Conservation (phyloP, 2,113 vertebrate genomes). For the Lontra canadensis region DNA sequence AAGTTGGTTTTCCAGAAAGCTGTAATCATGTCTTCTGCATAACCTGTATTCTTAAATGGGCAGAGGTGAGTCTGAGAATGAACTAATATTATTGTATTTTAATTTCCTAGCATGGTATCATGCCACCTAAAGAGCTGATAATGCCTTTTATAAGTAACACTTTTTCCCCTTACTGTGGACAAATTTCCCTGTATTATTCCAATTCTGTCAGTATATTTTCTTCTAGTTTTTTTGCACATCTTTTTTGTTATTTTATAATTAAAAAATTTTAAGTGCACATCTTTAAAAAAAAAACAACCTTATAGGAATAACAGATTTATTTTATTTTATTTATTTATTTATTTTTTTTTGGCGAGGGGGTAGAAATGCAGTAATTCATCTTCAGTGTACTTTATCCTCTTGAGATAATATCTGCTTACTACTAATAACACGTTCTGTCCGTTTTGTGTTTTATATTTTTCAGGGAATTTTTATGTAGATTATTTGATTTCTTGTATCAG, state of each 20-base stretch:
- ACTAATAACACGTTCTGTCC: background rate
- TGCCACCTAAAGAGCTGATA: background rate
- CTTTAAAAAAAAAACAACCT: background rate
- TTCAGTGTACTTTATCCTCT: background rate
- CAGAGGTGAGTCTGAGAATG: conserved; percentile 89
- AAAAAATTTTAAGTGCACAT: conserved; percentile 11
- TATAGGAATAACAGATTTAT: background rate
- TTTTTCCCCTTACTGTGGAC: background rate
- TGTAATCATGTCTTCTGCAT: conserved; percentile 96
- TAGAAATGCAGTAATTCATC: conserved; percentile 21
- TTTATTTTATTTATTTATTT: no score
- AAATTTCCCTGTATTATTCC: conserved; percentile 10
- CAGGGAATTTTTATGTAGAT: conserved; percentile 45
- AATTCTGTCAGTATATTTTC: background rate
- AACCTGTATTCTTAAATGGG: conserved; percentile 95
- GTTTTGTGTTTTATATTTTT: conserved; percentile 59
- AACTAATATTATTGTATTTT: conserved; percentile 49
- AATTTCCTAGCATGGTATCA: conserved; percentile 12
- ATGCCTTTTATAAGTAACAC: background rate
- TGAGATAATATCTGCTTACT: background rate
- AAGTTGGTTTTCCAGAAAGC: conserved; percentile 93
- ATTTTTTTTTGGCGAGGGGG: background rate
- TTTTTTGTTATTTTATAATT: conserved; percentile 43
- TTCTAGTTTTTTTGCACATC: background rate
- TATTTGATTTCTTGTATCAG: conserved; percentile 51